Percentiles rank a stretch among this genome's conserved stretches.
These are phyloP conservation scores for Ptilodon capucinus DNA, from an alignment of 2,888 invertebrate species.

Conservation along the genomic window DNA sequence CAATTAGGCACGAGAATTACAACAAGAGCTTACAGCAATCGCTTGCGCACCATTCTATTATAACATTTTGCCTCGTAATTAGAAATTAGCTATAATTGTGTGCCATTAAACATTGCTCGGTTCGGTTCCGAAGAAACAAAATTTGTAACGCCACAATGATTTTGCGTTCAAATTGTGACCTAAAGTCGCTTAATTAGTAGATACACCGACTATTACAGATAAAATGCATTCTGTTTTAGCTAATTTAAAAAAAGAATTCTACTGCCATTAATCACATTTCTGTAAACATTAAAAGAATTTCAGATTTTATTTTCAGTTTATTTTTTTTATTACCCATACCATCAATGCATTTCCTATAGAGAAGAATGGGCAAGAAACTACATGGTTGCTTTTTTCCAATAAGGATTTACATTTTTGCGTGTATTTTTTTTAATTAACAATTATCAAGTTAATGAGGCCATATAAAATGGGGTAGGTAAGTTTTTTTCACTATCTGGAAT, in stretches of 20 bases:
- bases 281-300: too few species aligned
- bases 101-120: slow-evolving; percentile 16
- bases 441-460: too few species aligned
- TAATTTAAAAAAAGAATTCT: background rate
- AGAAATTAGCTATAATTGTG: slow-evolving; percentile 44
- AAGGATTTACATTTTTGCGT: too few species aligned
- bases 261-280: slow-evolving; percentile 1
- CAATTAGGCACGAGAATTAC: slow-evolving; percentile 22
- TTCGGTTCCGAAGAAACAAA: slow-evolving; percentile 35
- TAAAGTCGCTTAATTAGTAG: slow-evolving; percentile 37
- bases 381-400: too few species aligned
- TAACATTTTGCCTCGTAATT: slow-evolving; percentile 49
- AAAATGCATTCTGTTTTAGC: background rate
- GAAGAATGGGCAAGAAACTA: too few species aligned
- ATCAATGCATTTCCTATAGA: too few species aligned
- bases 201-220: slow-evolving; percentile 18
- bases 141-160: slow-evolving; percentile 34
- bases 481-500: too few species aligned
- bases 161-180: slow-evolving; percentile 32
- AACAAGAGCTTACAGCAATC: slow-evolving; percentile 26
- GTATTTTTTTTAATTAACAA: too few species aligned
- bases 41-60: slow-evolving; percentile 32
- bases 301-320: too few species aligned
- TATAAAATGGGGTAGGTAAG: too few species aligned
- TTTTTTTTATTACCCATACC: too few species aligned